Evolutionary conservation across 2,797 vertebrate genomes (phyloP).

Genomic region (Falco cherrug): DNA sequence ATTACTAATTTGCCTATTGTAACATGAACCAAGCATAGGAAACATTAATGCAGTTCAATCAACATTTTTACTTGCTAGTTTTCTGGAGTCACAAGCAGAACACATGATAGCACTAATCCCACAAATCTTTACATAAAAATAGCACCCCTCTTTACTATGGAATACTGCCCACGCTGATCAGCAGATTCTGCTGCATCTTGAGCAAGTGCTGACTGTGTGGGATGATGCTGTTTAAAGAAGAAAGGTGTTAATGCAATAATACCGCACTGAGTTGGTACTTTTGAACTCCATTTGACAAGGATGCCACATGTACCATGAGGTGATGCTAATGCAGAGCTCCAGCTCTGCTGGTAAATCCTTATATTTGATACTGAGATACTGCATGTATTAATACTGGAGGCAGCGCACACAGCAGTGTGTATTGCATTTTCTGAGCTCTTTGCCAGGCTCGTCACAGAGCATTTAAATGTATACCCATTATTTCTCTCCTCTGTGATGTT

Average conservation of each 20-base stretch:
- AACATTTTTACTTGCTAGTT: neutral
- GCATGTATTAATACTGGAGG: neutral
- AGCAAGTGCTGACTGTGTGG: conserved; percentile 10
- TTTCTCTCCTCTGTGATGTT: neutral
- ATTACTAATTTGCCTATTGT: neutral
- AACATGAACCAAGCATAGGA: neutral
- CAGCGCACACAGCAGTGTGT: neutral
- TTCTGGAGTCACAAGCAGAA: neutral
- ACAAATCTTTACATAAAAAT: neutral
- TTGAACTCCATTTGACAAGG: neutral
- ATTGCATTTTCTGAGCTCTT: neutral
- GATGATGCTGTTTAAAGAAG: neutral
- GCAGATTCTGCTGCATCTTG: neutral
- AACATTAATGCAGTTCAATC: neutral
- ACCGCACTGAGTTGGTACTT: neutral
- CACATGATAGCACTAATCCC: neutral
- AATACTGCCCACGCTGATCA: neutral
- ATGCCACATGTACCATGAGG: neutral
- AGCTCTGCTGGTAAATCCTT: neutral
- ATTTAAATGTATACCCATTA: neutral
- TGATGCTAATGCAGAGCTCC: neutral
- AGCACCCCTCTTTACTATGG: neutral
- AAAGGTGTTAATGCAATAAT: neutral
- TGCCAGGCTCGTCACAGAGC: neutral
- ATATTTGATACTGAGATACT: neutral